Evolutionary conservation across 2,113 vertebrate genomes (phyloP), one percentile per base, ranked within the genome.

Genomic region (Paedocypris sp.): DNA sequence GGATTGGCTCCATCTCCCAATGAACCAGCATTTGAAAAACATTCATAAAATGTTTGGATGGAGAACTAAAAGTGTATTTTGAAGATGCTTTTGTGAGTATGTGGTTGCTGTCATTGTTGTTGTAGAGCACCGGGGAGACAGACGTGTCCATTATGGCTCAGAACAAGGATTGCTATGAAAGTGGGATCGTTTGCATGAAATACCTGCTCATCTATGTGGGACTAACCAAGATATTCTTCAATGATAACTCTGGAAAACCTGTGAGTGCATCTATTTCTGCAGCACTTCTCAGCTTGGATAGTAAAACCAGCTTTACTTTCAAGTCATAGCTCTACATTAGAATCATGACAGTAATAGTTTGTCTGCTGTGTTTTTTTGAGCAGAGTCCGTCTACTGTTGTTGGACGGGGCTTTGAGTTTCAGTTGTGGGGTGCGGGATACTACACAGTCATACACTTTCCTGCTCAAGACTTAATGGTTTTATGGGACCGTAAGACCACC

Each of bases 81-180:
- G n/a, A n/a, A n/a, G n/a, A n/a, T n/a, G n/a, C n/a, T n/a, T n/a
- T n/a, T n/a, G n/a, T n/a, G n/a, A n/a, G n/a, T n/a, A n/a, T n/a
- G n/a, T 19, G 1, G 8, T 38, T 60, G 18, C 11, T 50, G 11
- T 10, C 13, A 20, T 42, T 29, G 9, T 16, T 53, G 52, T 73
- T 84, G 56, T 80, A 98, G 94, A 90, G 91, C 75, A 71, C 75
- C 60, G 89, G 89, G 74, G 87, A 88, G 60, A 83, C 83, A 18
- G 92, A 92, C 71, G 72, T 96, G 69, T 92, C 92, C 73, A 81
- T 98, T 77, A 90, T 94, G 66, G 79, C 91, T 50, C 91, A 96
- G 79, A 98, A 98, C 79, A 94, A 91, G 76, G 95, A 93, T 79
- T 98, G 94, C 79, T 98, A 95, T 78, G 94, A 98, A 77, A 98